Base-by-base conservation (phyloP, 2,888 invertebrate species). In the Sthenelais limicola region DNA sequence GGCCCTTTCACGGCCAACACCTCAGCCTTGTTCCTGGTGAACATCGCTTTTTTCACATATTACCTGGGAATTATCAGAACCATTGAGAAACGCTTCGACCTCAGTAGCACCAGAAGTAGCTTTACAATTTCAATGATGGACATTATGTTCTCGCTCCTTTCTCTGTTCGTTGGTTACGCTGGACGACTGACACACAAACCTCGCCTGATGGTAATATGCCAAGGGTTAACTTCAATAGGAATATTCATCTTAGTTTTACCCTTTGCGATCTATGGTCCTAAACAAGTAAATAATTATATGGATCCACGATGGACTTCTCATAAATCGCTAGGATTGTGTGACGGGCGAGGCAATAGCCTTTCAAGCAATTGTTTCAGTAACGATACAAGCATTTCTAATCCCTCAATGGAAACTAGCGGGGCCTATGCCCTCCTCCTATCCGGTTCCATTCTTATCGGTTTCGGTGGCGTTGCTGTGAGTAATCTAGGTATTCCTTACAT, bases 401-500 rank as follows among this genome's bases (percentile, higher is more conserved):
- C 21, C 26, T 7, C 62, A 1, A 15, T 24, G 21, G 54, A 38
- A 5, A 33, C 38, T 5, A 24, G 35, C 9, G 26, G 28, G 35
- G 70, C 70, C 1, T 70, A 52, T 26, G 32, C n/a, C 3, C 32
- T 70, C 7, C n/a, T 70, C 2, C 51, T 54, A 1, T 24, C 35
- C 28, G 52, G 51, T 4, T 54, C 52, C 1, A 26, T 78, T 26
- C 68, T 76, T 18, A 56, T 30, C 21, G 79, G 79, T 15, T 30
- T 79, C 0, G 79, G 78, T 3, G 66, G 72, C 5, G 72, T 74
- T 24, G 76, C 72, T 28, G 77, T 82, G 74, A 80, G 80, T 68
- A 81, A 81, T 0, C 78, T 84, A 7, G 82, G 83, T 0, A 79
- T 83, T 7, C 80, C 80, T 24, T 84, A 83, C 74, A 77, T 84